Conservation (phyloP, 2,797 vertebrate genomes). For the Siniperca obscura region DNA sequence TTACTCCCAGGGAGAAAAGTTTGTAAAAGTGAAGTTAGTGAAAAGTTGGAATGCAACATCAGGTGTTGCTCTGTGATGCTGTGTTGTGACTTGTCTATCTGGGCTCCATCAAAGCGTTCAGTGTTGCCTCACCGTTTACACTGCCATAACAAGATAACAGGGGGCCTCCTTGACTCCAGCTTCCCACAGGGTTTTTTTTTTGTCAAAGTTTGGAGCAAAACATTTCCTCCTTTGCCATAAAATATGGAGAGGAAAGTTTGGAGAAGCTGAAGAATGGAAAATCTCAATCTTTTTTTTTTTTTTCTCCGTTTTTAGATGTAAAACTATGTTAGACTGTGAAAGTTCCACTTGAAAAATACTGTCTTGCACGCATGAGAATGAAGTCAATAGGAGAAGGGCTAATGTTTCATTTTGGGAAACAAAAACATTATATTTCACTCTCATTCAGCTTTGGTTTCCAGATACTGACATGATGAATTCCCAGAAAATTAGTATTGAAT, state of each 20-base stretch:
- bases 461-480: slow-evolving; percentile 60
- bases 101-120: slow-evolving; percentile 77
- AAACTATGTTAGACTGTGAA: slow-evolving; percentile 37
- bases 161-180: slow-evolving; percentile 75
- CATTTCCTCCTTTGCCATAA: slow-evolving; percentile 60
- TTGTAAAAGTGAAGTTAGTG: slow-evolving; percentile 55
- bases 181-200: slow-evolving; percentile 65
- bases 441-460: slow-evolving; percentile 47
- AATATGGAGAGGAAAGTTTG: slow-evolving; percentile 37
- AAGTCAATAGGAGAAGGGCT: slow-evolving; percentile 26
- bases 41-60: slow-evolving; percentile 64
- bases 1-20: slow-evolving; percentile 60
- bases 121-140: slow-evolving; percentile 74
- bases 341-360: slow-evolving; percentile 27
- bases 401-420: slow-evolving; percentile 51
- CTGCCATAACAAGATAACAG: slow-evolving; percentile 82
- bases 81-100: slow-evolving; percentile 74
- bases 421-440: slow-evolving; percentile 51
- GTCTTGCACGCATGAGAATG: not conserved
- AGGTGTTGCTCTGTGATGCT: slow-evolving; percentile 63
- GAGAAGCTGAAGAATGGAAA: slow-evolving; percentile 42
- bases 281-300: not conserved
- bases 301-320: slow-evolving; percentile 18
- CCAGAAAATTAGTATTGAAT: slow-evolving; percentile 65
- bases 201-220: slow-evolving; percentile 59